Evolutionary conservation across 2,888 invertebrate genomes (phyloP).

Genomic region (Tetramorium bicarinatum): DNA sequence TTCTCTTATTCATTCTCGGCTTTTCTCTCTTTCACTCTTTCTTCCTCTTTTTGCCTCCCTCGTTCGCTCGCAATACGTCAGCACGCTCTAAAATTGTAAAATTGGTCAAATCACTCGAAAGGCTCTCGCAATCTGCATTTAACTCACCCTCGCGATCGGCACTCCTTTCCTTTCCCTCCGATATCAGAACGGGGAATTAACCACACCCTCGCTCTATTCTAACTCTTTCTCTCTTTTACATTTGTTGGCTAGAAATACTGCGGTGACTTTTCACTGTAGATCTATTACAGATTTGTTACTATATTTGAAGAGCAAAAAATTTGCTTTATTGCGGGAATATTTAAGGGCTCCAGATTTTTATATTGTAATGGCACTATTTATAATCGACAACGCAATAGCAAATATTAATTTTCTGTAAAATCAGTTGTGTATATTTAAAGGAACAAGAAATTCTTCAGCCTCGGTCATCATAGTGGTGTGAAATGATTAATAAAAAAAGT

Average conservation of each 20-base stretch:
- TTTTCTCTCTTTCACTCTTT: background rate
- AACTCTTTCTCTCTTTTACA: slow-evolving; percentile 13
- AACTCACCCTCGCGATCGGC: slow-evolving; percentile 43
- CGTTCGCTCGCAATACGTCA: slow-evolving; percentile 8
- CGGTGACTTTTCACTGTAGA: background rate
- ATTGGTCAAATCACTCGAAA: slow-evolving; percentile 76
- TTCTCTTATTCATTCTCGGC: slow-evolving; percentile 6
- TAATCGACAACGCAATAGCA: background rate
- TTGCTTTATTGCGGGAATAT: background rate
- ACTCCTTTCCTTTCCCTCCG: slow-evolving; percentile 40
- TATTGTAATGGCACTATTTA: background rate
- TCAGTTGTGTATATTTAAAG: background rate
- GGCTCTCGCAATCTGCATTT: slow-evolving; percentile 56
- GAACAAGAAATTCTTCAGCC: background rate
- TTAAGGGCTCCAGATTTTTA: background rate
- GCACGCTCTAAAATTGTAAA: slow-evolving; percentile 78
- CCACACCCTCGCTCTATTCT: slow-evolving; percentile 52
- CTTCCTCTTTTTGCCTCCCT: background rate
- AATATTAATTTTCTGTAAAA: slow-evolving; percentile 1
- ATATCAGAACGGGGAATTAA: slow-evolving; percentile 25
- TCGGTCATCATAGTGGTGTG: background rate
- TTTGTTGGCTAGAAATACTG: slow-evolving; percentile 2
- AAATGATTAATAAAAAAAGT: background rate
- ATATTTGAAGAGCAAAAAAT: background rate
- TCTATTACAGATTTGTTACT: background rate